Base-by-base conservation (phyloP, 2,797 vertebrate species). In the Enteromius radiatus region DNA sequence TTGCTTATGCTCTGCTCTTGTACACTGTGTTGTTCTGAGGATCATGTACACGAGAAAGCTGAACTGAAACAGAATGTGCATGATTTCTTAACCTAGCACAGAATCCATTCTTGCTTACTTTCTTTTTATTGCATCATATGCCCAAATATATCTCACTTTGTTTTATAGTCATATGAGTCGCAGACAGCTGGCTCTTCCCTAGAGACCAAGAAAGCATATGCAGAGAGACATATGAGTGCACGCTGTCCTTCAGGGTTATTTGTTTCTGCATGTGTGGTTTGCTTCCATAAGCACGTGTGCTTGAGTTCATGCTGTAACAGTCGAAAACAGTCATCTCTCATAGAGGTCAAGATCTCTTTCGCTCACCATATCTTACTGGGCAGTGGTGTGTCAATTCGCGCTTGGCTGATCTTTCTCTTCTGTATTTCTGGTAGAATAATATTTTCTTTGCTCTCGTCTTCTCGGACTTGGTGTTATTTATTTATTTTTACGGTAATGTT, bases 221-320 rank as follows among this genome's bases (percentile, higher is more conserved):
- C 8, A 68, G 21, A 45, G 70, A 81, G n/a, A 74, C 15, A 31
- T 17, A 17, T 28, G 59, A 74, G 80, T 47, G 12, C 68, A 63
- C 8, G 23, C 49, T 38, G 47, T 75, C 47, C 84, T 84, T 3
- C 28, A 77, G 73, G 56, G 67, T 36, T 75, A 28, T 75, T 85
- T 87, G 56, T 83, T 76, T 81, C 65, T 81, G 84, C 78, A 77
- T 87, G 68, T 79, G 74, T 87, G 78, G 12, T 64, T 84, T 49
- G 81, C 75, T 59, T 38, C 31, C 28, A 36, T 56, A 47, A 49
- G 59, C 83, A 75, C 63, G 56, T 84, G 73, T 79, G 63, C 33
- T 15, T 41, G 56, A 19, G 74, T 33, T 75, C 54, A 64, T 82
- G 63, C 33, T 73, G 3, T 38, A 47, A 76, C 70, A 28, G 76